phyloP scores from a whole-genome alignment of 2,797 vertebrate genomes.

The Lithobates pipiens region DNA sequence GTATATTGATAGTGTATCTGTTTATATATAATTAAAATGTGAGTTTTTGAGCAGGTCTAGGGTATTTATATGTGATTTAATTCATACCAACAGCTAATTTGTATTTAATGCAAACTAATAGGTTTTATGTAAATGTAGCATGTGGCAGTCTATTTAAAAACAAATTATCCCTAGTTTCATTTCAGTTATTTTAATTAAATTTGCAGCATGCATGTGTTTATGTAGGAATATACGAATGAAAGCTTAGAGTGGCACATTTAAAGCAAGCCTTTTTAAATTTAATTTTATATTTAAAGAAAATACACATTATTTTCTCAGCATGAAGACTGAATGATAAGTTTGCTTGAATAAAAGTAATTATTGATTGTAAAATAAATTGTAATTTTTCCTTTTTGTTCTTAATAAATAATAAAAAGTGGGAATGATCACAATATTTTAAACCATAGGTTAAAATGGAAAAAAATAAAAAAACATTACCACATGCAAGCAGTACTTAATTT shows the following conservation, averaged over 20 bases:
- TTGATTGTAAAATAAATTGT: conserved; percentile 29
- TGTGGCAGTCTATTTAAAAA: conserved; percentile 85
- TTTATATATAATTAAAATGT: conserved; percentile 76
- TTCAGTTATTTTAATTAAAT: conserved; percentile 87
- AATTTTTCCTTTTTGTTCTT: conserved; percentile 28
- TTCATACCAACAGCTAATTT: conserved; percentile 82
- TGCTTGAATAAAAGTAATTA: conserved; percentile 38
- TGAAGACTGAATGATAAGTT: conserved; percentile 47
- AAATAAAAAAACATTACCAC: conserved; percentile 3
- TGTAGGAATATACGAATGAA: conserved; percentile 50
- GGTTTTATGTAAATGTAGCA: conserved; percentile 85
- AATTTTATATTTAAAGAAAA: conserved; percentile 72
- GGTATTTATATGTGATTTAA: conserved; percentile 82
- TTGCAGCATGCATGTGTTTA: conserved; percentile 72
- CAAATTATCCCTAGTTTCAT: conserved; percentile 84
- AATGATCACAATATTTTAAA: conserved; percentile 25
- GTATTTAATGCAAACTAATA: conserved; percentile 85
- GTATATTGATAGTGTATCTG: neutral
- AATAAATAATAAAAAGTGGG: conserved; percentile 30
- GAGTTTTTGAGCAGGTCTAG: conserved; percentile 73
- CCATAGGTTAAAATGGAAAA: conserved; percentile 5
- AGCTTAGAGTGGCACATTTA: conserved; percentile 70
- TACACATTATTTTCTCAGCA: conserved; percentile 59
- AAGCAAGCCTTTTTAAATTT: conserved; percentile 75
- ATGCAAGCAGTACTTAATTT: conserved; percentile 10